Evolutionary conservation across 2,888 invertebrate genomes (phyloP), one percentile per base, ranked within the genome.

Genomic region (Cinara cedri): DNA sequence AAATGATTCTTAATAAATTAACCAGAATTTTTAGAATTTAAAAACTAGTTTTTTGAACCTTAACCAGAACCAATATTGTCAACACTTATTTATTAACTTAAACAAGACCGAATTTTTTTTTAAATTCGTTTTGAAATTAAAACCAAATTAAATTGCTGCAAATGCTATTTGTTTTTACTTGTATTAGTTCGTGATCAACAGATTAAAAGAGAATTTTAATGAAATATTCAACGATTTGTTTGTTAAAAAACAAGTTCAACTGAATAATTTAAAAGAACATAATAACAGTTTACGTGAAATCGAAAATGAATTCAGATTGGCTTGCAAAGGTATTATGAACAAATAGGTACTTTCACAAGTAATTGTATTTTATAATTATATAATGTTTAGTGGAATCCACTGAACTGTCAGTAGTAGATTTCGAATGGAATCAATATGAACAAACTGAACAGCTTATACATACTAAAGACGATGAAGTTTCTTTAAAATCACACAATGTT

Each of bases 271-370:
- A 13, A 86, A 86, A 34, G 91, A 92, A 72, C 89, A 89, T 83
- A 92, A 92, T 84, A 87, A 88, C 13, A 87, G 92, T 65, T 88
- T 94, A 62, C 86, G 89, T 16, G 89, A 91, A 83, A 92, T 94
- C 81, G 87, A 92, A 14, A 80, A 55, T 34, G 83, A 83, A 70
- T 78, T 83, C 21, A 65, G 49, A 62, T 74, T 76, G 16, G 81
- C 83, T 1, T 83, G 83, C 70, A 82, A 82, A 51, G 74, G 83
- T 83, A 81, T 78, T 21, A 60, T 4, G 46, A 46, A 10, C 10
- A 14, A n/a, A 13, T 62, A 46, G n/a, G 16, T 26, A 3, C n/a
- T 26, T 4, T n/a, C n/a, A 11, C 11, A 19, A 46, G 4, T 34
- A 16, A 26, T 13, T 46, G 11, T 13, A 46, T 46, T 46, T 42